Percentiles rank a stretch among this genome's conserved stretches.
Conservation (phyloP, 2,888 invertebrate genomes). For the Seladonia tumulorum region DNA sequence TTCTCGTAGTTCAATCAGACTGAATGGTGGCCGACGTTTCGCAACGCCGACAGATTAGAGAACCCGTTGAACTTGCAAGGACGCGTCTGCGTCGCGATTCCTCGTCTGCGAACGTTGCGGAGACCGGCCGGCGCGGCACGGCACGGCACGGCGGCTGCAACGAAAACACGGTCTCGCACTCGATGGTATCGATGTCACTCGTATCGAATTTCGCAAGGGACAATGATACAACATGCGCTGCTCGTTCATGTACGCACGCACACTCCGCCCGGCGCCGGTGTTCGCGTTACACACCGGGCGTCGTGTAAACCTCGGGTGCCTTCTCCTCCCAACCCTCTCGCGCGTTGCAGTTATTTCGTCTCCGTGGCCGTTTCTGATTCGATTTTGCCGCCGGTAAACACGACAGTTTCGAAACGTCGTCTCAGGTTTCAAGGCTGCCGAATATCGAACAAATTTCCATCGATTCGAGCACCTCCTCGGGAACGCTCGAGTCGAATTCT, state of each 20-base stretch:
- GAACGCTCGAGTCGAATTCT: background rate
- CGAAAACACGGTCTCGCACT: constrained; percentile 59
- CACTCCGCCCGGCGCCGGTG: constrained; percentile 12
- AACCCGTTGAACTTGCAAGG: constrained; percentile 16
- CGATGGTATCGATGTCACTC: constrained; percentile 65
- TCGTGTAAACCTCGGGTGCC: constrained; percentile 49
- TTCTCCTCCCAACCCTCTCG: constrained; percentile 30
- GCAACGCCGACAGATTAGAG: constrained; percentile 6
- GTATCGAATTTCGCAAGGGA: constrained; percentile 67
- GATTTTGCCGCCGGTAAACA: background rate
- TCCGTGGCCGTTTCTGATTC: background rate
- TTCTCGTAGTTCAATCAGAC: constrained; percentile 9
- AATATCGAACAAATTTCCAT: background rate
- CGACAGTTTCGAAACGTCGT: constrained; percentile 2
- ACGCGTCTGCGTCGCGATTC: constrained; percentile 27
- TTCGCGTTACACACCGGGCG: constrained; percentile 45
- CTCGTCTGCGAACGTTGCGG: constrained; percentile 38
- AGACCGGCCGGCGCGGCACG: constrained; percentile 10
- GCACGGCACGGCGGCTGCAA: constrained; percentile 17
- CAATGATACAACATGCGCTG: constrained; percentile 44
- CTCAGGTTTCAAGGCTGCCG: background rate
- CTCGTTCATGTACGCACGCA: constrained; percentile 9
- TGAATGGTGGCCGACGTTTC: background rate
- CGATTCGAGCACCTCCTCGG: background rate
- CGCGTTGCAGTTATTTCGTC: constrained; percentile 60